Percentiles rank a stretch among this genome's conserved stretches.
phyloP scores from a whole-genome alignment of 2,888 invertebrate species.

The Dexiosoma caninum region DNA sequence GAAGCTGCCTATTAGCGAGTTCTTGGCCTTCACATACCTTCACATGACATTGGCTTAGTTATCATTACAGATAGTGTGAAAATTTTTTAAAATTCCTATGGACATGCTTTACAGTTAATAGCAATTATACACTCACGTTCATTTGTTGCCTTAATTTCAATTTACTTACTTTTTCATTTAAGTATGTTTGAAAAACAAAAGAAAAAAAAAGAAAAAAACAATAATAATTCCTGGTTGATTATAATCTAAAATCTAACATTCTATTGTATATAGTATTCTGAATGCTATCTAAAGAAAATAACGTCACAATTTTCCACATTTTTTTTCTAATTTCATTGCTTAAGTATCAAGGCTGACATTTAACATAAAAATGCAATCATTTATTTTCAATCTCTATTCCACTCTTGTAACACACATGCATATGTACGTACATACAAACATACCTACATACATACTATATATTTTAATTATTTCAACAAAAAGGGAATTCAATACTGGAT shows the following conservation, averaged over 20 bases:
- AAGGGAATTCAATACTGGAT: slow-evolving; percentile 24
- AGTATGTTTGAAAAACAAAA: neutral
- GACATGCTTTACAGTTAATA: neutral
- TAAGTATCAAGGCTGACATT: slow-evolving; percentile 44
- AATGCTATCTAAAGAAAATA: neutral
- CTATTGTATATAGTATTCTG: neutral
- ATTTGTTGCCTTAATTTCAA: neutral
- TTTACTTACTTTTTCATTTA: neutral
- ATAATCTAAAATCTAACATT: slow-evolving; percentile 9
- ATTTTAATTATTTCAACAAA: slow-evolving; percentile 49
- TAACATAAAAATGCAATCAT: slow-evolving; percentile 63
- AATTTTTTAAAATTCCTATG: neutral
- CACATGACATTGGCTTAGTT: too few relatives aligned
- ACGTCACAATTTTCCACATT: neutral
- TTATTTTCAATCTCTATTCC: slow-evolving; percentile 21
- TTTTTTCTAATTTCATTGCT: neutral
- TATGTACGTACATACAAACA: neutral
- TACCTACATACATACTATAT: neutral
- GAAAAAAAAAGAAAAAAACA: too few relatives aligned
- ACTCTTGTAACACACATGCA: slow-evolving; percentile 5
- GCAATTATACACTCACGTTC: neutral
- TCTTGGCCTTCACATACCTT: too few relatives aligned
- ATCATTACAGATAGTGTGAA: too few relatives aligned
- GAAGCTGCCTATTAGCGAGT: too few relatives aligned
- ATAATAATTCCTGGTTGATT: neutral